phyloP scores from a whole-genome alignment of 2,797 vertebrate species.

The Anolis apletophallus region DNA sequence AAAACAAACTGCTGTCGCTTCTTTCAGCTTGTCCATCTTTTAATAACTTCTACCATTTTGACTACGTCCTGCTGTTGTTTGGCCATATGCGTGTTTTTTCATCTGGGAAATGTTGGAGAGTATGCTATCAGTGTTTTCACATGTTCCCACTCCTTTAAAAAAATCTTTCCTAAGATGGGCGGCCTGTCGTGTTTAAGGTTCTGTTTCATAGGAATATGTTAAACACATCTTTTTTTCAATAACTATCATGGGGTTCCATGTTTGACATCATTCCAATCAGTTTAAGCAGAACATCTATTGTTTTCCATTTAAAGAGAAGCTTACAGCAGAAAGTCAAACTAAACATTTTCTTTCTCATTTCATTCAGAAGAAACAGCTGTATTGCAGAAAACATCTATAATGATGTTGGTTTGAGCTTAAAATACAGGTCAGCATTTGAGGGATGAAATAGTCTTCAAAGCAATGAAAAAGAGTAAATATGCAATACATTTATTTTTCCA shows the following conservation, averaged over 20 bases:
- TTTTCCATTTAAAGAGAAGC: slow-evolving; percentile 26
- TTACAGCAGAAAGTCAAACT: slow-evolving; percentile 30
- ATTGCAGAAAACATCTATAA: background rate
- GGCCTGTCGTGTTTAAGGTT: background rate
- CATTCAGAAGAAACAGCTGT: slow-evolving; percentile 30
- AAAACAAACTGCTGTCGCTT: no score
- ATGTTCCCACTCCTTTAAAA: background rate
- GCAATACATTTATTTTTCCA: background rate
- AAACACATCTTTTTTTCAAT: background rate
- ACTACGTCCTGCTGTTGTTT: no score
- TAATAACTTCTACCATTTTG: no score
- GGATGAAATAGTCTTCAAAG: background rate
- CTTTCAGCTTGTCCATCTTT: no score
- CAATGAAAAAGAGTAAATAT: background rate
- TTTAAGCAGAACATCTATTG: background rate
- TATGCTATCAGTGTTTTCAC: background rate
- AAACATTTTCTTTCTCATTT: slow-evolving; percentile 31
- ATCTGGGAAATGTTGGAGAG: no score
- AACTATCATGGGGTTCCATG: background rate
- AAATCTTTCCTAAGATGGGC: background rate
- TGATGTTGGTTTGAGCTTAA: background rate
- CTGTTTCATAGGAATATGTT: background rate
- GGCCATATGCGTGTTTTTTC: no score
- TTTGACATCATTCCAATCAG: slow-evolving; percentile 31
- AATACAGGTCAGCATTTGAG: background rate